A percentile compares a stretch with the other conserved stretches of the same genome.
Evolutionary conservation across 2,113 vertebrate genomes (phyloP).

Genomic region (Corapipo altera): DNA sequence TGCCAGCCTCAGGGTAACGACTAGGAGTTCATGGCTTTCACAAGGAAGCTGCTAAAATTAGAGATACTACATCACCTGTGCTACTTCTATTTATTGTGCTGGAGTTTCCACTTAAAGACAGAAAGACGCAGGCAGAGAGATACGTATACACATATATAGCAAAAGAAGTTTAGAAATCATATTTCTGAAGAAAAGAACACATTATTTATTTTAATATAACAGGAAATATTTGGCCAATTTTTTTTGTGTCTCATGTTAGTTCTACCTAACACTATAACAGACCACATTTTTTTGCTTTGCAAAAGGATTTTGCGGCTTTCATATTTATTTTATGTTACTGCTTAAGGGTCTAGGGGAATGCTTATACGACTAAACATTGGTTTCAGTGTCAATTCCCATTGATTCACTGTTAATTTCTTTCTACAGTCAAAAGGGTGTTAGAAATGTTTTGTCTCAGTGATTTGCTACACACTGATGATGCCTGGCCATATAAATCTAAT

Average conservation of each 20-base stretch:
- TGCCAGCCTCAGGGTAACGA: neutral
- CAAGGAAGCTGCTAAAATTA: neutral
- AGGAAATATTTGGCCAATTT: neutral
- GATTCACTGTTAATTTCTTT: neutral
- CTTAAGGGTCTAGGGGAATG: neutral
- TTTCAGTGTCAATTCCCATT: neutral
- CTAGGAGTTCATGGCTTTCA: neutral
- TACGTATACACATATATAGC: accelerated
- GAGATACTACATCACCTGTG: neutral
- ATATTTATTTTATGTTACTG: neutral
- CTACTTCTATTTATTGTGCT: neutral
- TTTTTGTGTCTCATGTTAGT: neutral
- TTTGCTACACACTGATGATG: neutral
- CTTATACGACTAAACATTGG: neutral
- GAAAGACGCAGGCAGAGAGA: neutral
- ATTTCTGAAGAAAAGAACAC: neutral
- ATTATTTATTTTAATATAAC: neutral
- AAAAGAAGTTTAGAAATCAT: neutral
- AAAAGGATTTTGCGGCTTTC: neutral
- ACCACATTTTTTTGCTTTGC: neutral
- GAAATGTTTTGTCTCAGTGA: neutral
- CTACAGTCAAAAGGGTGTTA: neutral
- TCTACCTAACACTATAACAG: neutral
- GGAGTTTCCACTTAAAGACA: neutral
- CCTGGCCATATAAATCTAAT: neutral